Evolutionary conservation across 2,888 invertebrate genomes (phyloP).

Genomic region (Neria commutata): DNA sequence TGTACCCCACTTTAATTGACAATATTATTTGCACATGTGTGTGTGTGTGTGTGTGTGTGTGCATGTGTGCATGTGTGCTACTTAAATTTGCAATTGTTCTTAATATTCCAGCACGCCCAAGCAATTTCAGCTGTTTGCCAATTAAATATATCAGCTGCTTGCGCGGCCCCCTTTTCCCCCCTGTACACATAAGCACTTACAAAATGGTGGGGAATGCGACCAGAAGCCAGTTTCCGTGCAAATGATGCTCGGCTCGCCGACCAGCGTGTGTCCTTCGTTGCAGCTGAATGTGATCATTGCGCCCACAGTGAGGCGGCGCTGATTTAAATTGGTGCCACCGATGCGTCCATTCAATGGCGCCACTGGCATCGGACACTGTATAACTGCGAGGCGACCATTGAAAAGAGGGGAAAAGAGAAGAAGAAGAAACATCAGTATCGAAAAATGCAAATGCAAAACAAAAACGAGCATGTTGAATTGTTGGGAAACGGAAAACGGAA

Average conservation of each 20-base stretch:
- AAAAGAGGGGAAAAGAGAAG: conserved; percentile 25
- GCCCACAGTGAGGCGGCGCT: conserved; percentile 77
- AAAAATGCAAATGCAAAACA: conserved; percentile 3
- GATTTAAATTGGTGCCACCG: conserved; percentile 61
- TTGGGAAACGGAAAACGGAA: background rate
- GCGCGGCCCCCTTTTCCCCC: background rate
- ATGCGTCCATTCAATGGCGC: conserved; percentile 74
- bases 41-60: too few relatives aligned
- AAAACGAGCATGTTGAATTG: background rate
- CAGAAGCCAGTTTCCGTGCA: conserved; percentile 88
- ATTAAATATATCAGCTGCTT: too few relatives aligned
- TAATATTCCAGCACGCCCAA: too few relatives aligned
- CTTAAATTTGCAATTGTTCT: too few relatives aligned
- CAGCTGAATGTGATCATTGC: conserved; percentile 81
- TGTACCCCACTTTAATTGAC: too few relatives aligned
- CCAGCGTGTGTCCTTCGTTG: conserved; percentile 67
- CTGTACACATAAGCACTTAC: conserved; percentile 62
- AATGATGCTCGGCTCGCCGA: conserved; percentile 80
- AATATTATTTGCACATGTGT: too few relatives aligned
- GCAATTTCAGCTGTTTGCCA: too few relatives aligned
- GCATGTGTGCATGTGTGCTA: too few relatives aligned
- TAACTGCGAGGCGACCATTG: conserved; percentile 65
- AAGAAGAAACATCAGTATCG: conserved; percentile 8
- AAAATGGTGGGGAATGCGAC: conserved; percentile 86
- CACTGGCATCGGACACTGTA: conserved; percentile 79